Base-by-base conservation (phyloP, 2,113 vertebrate genomes). In the Ctenomys sociabilis region DNA sequence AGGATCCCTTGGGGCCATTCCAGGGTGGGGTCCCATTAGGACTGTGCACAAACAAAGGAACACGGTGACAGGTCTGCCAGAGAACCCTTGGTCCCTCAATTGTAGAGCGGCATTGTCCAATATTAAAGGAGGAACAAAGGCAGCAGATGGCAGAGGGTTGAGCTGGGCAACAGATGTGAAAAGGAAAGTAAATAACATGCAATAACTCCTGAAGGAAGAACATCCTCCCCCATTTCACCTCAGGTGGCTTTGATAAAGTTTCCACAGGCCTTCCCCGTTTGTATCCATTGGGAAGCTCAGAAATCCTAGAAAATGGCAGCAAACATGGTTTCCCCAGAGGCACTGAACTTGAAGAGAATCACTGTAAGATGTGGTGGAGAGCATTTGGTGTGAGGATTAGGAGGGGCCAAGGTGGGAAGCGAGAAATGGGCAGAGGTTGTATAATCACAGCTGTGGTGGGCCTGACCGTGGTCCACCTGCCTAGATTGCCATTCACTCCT, bases 151-250 rank as follows among this genome's bases (percentile, higher is more conserved):
- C 64, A 49, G 43, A 91, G 70, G 87, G 75, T 7, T 0, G 5
- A 45, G 49, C 84, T 22, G 30, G 45, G 63, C 64, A 10, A 52
- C 97, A 93, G 92, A 52, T 49, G 70, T 37, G 91, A 82, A 96
- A 85, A 54, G 90, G 75, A 64, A 94, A 92, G 61, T 73, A 70
- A 93, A 68, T 73, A 40, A 64, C 32, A 73, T n/a, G 52, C 30
- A 13, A 40, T 87, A 77, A 88, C 85, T 95, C 75, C 95, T 91
- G 81, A 93, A 35, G 94, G 45, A n/a, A 45, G 78, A 35, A 37
- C 24, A 19, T 43, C 72, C 28, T 32, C 8, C 0, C 82, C 77
- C 32, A 5, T 28, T 45, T 59, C 32, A 14, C 37, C 57, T 40
- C 70, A 40, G 89, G 35, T 59, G 19, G 86, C 45, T 45, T 52